Conservation (phyloP, 2,888 invertebrate species). For the Cyaniris semiargus region DNA sequence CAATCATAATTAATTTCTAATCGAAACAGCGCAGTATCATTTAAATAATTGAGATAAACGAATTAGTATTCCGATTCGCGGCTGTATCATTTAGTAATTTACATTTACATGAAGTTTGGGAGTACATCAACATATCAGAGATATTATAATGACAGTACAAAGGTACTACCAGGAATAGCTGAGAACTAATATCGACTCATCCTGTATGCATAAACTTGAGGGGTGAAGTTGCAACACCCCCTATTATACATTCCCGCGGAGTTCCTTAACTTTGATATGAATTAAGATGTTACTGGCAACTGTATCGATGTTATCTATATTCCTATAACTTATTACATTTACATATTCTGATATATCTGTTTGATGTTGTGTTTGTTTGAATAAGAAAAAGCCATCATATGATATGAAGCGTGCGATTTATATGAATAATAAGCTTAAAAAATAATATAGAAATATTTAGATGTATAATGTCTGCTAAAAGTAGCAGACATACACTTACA, state of each 20-base stretch:
- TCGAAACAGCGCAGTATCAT: constrained; percentile 12
- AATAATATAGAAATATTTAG: too few relatives aligned
- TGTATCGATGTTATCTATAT: constrained; percentile 23
- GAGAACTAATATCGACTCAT: constrained; percentile 67
- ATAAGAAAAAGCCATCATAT: not conserved
- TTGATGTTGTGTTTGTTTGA: not conserved
- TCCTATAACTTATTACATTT: constrained; percentile 1
- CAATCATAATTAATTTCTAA: constrained; percentile 12
- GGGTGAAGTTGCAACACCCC: constrained; percentile 38
- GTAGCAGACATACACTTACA: too few relatives aligned
- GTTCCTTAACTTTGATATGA: constrained; percentile 43
- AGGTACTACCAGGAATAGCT: constrained; percentile 55
- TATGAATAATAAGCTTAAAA: not conserved
- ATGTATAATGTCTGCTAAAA: not conserved
- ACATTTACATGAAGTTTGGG: constrained; percentile 45
- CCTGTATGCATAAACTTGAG: constrained; percentile 65
- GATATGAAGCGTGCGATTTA: not conserved
- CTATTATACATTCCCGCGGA: constrained; percentile 43
- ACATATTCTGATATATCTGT: constrained; percentile 13
- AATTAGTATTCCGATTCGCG: constrained; percentile 30
- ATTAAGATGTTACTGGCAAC: constrained; percentile 24
- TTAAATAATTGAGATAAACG: constrained; percentile 29
- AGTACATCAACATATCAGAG: constrained; percentile 60
- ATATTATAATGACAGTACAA: constrained; percentile 66
- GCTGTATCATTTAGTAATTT: constrained; percentile 41